Conservation (phyloP, 2,888 invertebrate species). For the Chrysolina americana region DNA sequence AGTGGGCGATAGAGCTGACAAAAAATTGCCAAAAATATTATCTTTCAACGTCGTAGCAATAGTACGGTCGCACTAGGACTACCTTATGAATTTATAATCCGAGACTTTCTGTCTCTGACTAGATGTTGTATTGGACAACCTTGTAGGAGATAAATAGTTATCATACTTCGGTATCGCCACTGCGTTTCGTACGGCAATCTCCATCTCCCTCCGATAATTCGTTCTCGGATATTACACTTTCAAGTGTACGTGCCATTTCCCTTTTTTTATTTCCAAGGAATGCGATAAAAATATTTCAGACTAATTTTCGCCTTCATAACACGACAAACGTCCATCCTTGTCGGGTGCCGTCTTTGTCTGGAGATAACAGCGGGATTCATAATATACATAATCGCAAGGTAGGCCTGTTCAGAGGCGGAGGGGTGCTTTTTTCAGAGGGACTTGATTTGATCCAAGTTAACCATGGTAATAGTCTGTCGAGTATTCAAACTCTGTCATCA, state of each 20-base stretch:
- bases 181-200: not conserved
- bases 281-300: conserved; percentile 1
- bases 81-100: too few relatives aligned
- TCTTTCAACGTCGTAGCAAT: too few relatives aligned
- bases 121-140: too few relatives aligned
- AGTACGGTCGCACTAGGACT: too few relatives aligned
- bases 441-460: too few relatives aligned
- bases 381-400: not conserved
- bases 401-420: not conserved
- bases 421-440: not conserved
- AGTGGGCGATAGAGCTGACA: too few relatives aligned
- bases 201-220: not conserved
- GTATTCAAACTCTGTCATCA: too few relatives aligned
- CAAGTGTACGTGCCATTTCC: not conserved
- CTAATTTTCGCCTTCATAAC: not conserved
- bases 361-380: not conserved
- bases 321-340: not conserved
- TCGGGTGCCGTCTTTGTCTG: not conserved
- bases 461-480: too few relatives aligned
- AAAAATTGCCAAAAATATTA: too few relatives aligned
- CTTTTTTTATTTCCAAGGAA: not conserved
- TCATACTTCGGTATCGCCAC: not conserved
- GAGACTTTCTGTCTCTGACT: too few relatives aligned
- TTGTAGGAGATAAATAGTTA: too few relatives aligned
- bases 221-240: not conserved